Percentiles rank a stretch among this genome's conserved stretches.
Evolutionary conservation across 2,797 vertebrate species (phyloP).

Genomic region (Limosa lapponica): DNA sequence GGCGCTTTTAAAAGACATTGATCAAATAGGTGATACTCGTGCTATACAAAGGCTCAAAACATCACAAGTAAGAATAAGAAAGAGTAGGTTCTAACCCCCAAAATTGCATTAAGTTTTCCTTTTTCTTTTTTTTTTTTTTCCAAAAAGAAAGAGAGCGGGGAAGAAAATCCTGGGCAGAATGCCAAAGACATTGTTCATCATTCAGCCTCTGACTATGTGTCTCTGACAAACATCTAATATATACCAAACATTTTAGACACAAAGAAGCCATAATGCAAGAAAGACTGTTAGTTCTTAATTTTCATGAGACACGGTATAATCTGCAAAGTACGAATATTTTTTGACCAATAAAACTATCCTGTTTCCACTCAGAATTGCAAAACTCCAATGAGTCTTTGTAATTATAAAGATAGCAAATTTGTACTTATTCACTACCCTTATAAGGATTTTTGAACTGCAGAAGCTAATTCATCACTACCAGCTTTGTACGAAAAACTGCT

Average conservation of each 20-base stretch:
- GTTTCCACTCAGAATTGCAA: not conserved
- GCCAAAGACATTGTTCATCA: not conserved
- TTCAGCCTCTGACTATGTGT: not conserved
- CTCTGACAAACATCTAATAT: not conserved
- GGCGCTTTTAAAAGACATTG: constrained; percentile 28
- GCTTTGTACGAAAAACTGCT: not conserved
- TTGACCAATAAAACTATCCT: not conserved
- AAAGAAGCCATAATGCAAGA: not conserved
- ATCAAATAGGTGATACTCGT: constrained; percentile 34
- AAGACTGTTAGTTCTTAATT: not conserved
- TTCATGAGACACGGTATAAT: not conserved
- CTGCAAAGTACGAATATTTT: not conserved
- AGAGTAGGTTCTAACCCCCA: not conserved
- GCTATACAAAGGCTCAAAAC: not conserved
- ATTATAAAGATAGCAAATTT: not conserved
- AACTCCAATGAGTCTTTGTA: fast-evolving
- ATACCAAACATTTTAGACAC: not conserved
- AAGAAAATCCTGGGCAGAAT: not conserved
- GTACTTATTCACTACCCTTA: not conserved
- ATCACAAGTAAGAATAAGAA: not conserved
- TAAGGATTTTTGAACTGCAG: not conserved
- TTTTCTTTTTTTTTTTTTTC: not conserved
- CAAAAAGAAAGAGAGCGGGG: not conserved
- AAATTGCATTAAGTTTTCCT: not conserved
- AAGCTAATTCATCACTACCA: not conserved